Base-by-base conservation (phyloP, 2,888 invertebrate genomes). In the Philaethria dido region DNA sequence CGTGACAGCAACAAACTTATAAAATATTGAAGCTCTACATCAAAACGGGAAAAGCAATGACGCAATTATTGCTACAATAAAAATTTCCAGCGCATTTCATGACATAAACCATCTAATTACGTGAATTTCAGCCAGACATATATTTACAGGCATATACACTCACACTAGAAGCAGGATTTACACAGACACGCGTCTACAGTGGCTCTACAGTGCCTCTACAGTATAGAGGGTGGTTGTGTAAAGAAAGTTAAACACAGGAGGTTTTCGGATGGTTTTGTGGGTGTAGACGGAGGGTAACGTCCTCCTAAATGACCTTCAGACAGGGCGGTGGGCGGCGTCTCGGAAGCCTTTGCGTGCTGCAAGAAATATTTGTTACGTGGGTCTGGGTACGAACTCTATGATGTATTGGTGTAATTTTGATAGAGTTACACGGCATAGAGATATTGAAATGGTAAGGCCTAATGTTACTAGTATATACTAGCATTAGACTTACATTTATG, bases 271-370 rank as follows among this genome's bases (percentile, higher is more conserved):
- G 69, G 48, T 66, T 69, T 61, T 63, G 74, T 73, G 75, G 75
- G 74, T 65, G 74, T 72, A 72, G 74, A 69, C 73, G 65, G 77
- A 70, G 87, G 88, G 85, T 91, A 91, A 88, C 84, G 88, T 77
- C 85, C 88, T 82, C 73, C 80, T 81, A 80, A 73, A 71, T 86
- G 91, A 91, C 92, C 92, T 92, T 91, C 92, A 92, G 91, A 91
- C 91, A 73, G 79, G 79, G 75, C 72, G 74, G 74, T 67, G 75
- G 80, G 76, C 76, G 78, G 77, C 76, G 88, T 88, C 88, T 86
- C 84, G 89, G 89, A 89, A 89, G 84, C 85, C 76, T 72, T 72
- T 72, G 52, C 73, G 72, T 73, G 71, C 68, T 72, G 71, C 52
- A 73, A 68, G 74, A 65, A 69, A 69, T 68, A 68, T 68, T 70